Conservation (phyloP, 2,888 invertebrate species). For the Seira musarum region DNA sequence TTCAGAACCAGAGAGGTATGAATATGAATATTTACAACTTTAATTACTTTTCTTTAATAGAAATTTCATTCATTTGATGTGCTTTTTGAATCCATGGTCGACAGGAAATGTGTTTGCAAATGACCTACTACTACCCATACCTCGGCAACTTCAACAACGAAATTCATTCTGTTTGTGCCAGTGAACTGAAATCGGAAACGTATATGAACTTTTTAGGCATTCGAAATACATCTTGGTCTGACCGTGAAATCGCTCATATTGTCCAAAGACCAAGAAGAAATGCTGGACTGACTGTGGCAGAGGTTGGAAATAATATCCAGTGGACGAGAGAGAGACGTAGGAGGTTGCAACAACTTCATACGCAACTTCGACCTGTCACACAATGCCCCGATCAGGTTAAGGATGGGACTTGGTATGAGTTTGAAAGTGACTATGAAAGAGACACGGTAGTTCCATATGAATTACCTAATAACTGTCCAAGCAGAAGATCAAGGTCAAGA, state of each 20-base stretch:
- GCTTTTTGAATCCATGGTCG: no score
- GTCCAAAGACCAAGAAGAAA: constrained; percentile 8
- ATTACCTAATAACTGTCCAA: no score
- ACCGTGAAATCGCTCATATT: constrained; percentile 8
- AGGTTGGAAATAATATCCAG: constrained; percentile 17
- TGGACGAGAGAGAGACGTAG: constrained; percentile 36
- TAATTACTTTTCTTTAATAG: no score
- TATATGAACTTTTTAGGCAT: constrained; percentile 27
- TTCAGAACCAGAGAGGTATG: no score
- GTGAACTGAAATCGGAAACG: constrained; percentile 30
- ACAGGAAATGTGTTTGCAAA: constrained; percentile 28
- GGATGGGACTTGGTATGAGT: no score
- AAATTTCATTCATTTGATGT: no score
- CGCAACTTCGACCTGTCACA: constrained; percentile 26
- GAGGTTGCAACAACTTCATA: constrained; percentile 25
- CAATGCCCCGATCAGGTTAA: no score
- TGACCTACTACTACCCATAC: constrained; percentile 53
- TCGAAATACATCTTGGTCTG: constrained; percentile 35
- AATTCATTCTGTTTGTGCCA: constrained; percentile 31
- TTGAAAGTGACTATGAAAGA: no score
- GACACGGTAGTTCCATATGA: no score
- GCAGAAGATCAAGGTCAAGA: no score
- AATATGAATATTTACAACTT: no score
- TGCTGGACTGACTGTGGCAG: constrained; percentile 18
- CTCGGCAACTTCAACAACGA: no score